Percentiles rank a stretch among this genome's conserved stretches.
These are phyloP conservation scores for Oostethus manadensis DNA, from an alignment of 2,113 vertebrate genomes.

Conservation along the genomic window DNA sequence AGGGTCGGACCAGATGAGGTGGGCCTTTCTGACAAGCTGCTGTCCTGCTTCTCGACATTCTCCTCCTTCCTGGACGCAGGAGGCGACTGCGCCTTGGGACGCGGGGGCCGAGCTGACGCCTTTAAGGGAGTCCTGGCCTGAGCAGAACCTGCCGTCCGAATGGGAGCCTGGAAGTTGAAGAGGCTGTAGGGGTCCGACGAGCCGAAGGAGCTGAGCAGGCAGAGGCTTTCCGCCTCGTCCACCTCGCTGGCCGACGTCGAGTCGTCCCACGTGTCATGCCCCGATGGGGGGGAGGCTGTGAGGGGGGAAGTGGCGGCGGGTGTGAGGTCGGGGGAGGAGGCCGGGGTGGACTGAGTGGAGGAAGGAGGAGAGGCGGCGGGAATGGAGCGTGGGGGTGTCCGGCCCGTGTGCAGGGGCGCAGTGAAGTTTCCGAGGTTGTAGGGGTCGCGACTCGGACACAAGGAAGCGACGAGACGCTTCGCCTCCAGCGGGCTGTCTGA, in stretches of 20 bases:
- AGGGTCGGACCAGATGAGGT: neutral
- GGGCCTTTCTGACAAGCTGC: constrained; percentile 47
- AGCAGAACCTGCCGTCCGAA: constrained; percentile 61
- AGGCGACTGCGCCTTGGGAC: neutral
- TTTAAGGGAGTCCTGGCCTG: neutral
- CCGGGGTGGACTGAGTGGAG: constrained; percentile 2
- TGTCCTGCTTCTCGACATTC: constrained; percentile 55
- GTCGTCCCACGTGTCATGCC: constrained; percentile 57
- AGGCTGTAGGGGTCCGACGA: constrained; percentile 86
- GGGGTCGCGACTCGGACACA: constrained; percentile 77
- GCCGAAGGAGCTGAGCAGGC: constrained; percentile 82
- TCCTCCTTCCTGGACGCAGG: constrained; percentile 41
- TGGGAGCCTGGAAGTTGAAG: constrained; percentile 82
- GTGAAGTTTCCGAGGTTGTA: constrained; percentile 87
- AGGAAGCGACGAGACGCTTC: constrained; percentile 77
- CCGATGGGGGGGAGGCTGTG: constrained; percentile 9
- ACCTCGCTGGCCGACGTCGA: constrained; percentile 57
- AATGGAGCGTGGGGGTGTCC: constrained; percentile 23
- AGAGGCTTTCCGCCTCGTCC: constrained; percentile 79
- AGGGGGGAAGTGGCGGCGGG: constrained; percentile 28
- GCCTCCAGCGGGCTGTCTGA: constrained; percentile 48
- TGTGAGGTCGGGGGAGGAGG: constrained; percentile 29
- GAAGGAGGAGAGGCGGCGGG: constrained; percentile 19
- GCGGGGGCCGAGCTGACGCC: neutral
- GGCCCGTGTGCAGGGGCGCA: constrained; percentile 69